Evolutionary conservation across 2,888 invertebrate genomes (phyloP).

Genomic region (Bellardia bayeri): DNA sequence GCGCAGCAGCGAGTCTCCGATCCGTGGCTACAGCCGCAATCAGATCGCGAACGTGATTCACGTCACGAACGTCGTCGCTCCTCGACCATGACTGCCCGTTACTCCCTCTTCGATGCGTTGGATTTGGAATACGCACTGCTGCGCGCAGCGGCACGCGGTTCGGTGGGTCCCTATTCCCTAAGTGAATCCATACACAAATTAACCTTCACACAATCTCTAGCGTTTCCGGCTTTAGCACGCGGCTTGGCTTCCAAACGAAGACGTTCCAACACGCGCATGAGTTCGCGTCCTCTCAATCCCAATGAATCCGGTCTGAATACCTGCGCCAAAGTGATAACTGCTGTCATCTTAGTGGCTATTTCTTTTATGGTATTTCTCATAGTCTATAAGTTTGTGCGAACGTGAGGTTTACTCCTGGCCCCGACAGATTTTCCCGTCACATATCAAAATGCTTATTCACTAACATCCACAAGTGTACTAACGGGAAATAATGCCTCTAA

Average conservation of each 20-base stretch:
- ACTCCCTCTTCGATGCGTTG: constrained; percentile 89
- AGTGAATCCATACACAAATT: constrained; percentile 90
- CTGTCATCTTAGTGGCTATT: constrained; percentile 88
- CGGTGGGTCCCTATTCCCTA: constrained; percentile 89
- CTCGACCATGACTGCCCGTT: constrained; percentile 87
- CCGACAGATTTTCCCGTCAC: constrained; percentile 84
- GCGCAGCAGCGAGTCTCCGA: constrained; percentile 84
- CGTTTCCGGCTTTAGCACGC: constrained; percentile 89
- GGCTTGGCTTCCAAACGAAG: constrained; percentile 88
- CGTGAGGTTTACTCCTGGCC: constrained; percentile 91
- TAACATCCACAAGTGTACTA: constrained; percentile 67
- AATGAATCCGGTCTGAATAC: constrained; percentile 88
- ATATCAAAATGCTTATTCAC: constrained; percentile 81
- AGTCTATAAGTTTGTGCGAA: constrained; percentile 90
- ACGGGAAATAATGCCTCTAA: constrained; percentile 76
- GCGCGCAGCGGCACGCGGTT: constrained; percentile 89
- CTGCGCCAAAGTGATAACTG: constrained; percentile 89
- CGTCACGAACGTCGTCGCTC: constrained; percentile 85
- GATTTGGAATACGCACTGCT: constrained; percentile 89
- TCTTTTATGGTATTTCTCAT: constrained; percentile 90
- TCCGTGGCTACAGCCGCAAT: constrained; percentile 84
- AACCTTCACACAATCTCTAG: constrained; percentile 90
- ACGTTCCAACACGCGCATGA: constrained; percentile 85
- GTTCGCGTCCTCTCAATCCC: constrained; percentile 86
- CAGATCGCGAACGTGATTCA: constrained; percentile 81